A percentile compares a stretch with the other conserved stretches of the same genome.
Conservation (phyloP, 2,113 vertebrate species). For the Ancistrus triradiatus region DNA sequence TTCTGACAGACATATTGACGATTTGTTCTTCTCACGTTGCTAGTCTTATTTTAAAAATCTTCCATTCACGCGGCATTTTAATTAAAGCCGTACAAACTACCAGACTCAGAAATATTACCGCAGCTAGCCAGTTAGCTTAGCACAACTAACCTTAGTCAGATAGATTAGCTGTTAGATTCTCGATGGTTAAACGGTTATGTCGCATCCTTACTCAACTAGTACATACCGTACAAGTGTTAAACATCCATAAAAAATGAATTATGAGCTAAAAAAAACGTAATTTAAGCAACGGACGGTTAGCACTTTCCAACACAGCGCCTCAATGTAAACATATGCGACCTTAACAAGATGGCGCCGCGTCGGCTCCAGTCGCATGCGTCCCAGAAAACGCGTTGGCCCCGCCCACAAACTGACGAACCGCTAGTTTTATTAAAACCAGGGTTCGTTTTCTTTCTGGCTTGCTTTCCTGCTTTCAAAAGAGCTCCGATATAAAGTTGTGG, state of each 20-base stretch:
- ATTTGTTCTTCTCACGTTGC: not conserved
- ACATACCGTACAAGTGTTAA: not conserved
- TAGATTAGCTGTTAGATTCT: not conserved
- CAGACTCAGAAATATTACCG: too few relatives aligned
- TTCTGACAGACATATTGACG: slow-evolving; percentile 37
- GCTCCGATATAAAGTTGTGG: too few relatives aligned
- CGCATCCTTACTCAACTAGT: too few relatives aligned
- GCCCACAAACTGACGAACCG: too few relatives aligned
- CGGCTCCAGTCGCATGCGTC: slow-evolving; percentile 43
- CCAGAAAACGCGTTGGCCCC: not conserved
- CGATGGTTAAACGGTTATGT: not conserved
- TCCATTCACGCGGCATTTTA: too few relatives aligned
- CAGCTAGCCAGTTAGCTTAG: not conserved
- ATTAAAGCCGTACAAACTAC: too few relatives aligned
- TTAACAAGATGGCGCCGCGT: slow-evolving; percentile 39
- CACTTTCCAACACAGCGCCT: not conserved
- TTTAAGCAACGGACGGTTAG: too few relatives aligned
- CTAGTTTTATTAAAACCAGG: too few relatives aligned
- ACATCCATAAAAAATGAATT: not conserved
- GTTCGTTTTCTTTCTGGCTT: too few relatives aligned
- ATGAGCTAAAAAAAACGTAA: not conserved
- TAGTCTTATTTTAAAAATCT: too few relatives aligned
- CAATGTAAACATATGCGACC: slow-evolving; percentile 20
- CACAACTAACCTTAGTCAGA: too few relatives aligned
- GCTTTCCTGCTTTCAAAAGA: too few relatives aligned